These are phyloP conservation scores for Schizothorax lantsangensis DNA, from an alignment of 2,797 vertebrate species.

Conservation along the genomic window DNA sequence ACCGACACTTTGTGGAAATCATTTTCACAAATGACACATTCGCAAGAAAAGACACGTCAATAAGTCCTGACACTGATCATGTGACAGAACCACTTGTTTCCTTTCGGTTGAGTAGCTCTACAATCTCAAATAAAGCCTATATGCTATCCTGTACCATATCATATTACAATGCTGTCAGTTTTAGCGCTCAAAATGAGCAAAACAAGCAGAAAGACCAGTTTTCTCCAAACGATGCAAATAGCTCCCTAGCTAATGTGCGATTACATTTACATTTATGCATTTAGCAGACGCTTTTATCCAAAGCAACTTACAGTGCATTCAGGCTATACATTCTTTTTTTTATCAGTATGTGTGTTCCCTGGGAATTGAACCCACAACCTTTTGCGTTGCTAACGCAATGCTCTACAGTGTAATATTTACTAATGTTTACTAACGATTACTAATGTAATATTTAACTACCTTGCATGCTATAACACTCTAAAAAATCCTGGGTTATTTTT, in stretches of 20 bases:
- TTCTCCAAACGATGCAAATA: conserved; percentile 21
- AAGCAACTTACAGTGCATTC: too few species aligned
- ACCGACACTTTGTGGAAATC: conserved; percentile 1
- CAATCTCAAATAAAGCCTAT: background rate
- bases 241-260: conserved; percentile 42
- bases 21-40: background rate
- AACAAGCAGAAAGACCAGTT: conserved; percentile 32
- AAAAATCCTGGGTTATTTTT: too few species aligned
- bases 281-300: too few species aligned
- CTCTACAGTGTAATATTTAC: too few species aligned
- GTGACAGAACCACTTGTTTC: background rate
- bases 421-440: background rate
- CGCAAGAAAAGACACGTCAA: conserved; percentile 17
- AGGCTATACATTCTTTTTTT: too few species aligned
- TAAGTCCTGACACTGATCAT: background rate
- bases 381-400: too few species aligned
- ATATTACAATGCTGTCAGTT: background rate
- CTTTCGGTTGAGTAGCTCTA: background rate
- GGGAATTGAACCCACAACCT: too few species aligned
- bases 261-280: background rate
- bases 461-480: background rate
- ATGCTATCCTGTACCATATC: background rate
- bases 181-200: background rate
- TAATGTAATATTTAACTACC: conserved; percentile 40
- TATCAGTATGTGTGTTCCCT: too few species aligned